These are phyloP conservation scores for Microcebus griseorufus DNA, from an alignment of 2,113 vertebrate species.

Conservation along the genomic window DNA sequence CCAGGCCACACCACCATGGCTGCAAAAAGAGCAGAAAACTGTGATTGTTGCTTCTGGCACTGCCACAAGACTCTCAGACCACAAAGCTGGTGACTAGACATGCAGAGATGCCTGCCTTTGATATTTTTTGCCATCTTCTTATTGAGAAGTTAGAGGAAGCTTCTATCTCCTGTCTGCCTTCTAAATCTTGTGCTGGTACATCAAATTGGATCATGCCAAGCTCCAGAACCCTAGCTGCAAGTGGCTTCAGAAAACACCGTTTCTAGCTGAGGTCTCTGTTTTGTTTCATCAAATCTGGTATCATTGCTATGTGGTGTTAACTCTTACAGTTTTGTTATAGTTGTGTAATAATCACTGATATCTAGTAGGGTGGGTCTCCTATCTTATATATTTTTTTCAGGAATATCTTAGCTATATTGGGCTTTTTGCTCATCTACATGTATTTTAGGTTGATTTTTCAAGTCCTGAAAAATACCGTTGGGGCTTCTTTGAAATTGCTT, in stretches of 20 bases:
- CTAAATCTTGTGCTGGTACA: not conserved
- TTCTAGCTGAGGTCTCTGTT: not conserved
- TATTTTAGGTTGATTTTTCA: not conserved
- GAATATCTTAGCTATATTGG: not conserved
- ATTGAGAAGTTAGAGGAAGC: not conserved
- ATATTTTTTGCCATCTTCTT: not conserved
- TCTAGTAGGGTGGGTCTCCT: not conserved
- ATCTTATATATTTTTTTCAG: not conserved
- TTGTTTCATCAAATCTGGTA: not conserved
- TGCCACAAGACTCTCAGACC: not conserved
- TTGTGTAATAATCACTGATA: not conserved
- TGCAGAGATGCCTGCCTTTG: not conserved
- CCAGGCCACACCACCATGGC: not conserved
- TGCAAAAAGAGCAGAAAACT: not conserved
- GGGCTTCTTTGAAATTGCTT: constrained; percentile 22
- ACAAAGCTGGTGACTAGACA: not conserved
- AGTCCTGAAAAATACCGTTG: not conserved
- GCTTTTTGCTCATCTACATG: not conserved
- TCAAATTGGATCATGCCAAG: not conserved
- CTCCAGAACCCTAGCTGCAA: not conserved
- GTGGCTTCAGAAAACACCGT: not conserved
- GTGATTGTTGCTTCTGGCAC: not conserved
- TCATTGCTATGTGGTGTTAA: not conserved
- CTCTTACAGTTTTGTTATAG: not conserved
- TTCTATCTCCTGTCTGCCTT: not conserved